Conservation (phyloP, 1,140 invertebrate genomes). For the Musca domestica region DNA sequence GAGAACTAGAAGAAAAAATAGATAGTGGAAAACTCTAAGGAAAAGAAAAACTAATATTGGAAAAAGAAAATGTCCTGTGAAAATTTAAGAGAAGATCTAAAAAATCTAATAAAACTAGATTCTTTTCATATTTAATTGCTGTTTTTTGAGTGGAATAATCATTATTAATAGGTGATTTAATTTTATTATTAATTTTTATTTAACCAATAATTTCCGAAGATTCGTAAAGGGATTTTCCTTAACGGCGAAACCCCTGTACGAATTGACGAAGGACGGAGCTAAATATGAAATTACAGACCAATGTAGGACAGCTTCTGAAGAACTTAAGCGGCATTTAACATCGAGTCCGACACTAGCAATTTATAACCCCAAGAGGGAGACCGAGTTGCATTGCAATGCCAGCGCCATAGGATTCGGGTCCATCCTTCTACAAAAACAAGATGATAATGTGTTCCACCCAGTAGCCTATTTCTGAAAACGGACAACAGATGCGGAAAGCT, state of each 20-base stretch:
- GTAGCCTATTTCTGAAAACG: slow-evolving; percentile 50
- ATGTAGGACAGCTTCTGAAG: no score
- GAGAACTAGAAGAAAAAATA: no score
- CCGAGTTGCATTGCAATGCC: slow-evolving; percentile 36
- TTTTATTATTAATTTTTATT: no score
- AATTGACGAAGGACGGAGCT: slow-evolving; percentile 17
- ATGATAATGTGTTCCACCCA: slow-evolving; percentile 40
- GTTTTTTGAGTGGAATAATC: no score
- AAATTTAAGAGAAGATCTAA: no score
- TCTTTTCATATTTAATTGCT: no score
- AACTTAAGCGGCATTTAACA: no score
- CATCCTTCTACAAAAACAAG: slow-evolving; percentile 47
- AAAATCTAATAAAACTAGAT: no score
- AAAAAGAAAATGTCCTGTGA: no score
- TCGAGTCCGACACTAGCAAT: slow-evolving; percentile 25
- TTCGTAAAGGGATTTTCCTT: slow-evolving; percentile 24
- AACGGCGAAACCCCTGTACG: slow-evolving; percentile 24
- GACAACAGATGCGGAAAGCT: slow-evolving; percentile 49
- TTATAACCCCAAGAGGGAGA: slow-evolving; percentile 28
- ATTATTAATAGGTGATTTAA: no score
- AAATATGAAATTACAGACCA: background rate
- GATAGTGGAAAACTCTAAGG: no score
- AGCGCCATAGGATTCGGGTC: slow-evolving; percentile 38
- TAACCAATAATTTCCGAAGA: slow-evolving; percentile 12
- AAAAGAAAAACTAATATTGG: no score